phyloP scores from a whole-genome alignment of 2,888 invertebrate species.

The Endotricha flammealis region DNA sequence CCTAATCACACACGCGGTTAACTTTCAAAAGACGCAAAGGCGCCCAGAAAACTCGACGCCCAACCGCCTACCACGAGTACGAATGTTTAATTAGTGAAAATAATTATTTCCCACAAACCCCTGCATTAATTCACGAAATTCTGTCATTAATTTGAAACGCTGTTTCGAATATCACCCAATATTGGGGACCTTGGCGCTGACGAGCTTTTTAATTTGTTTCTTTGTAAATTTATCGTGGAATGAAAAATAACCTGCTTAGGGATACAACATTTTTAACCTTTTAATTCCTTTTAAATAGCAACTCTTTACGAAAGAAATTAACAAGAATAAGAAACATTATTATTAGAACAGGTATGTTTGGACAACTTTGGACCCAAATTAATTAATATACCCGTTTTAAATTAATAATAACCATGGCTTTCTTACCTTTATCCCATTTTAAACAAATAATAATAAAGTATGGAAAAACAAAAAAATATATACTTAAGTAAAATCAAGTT shows the following conservation, averaged over 20 bases:
- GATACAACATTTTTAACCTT: no score
- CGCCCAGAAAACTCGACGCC: slow-evolving; percentile 41
- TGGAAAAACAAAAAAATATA: no score
- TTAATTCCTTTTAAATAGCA: no score
- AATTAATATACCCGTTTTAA: no score
- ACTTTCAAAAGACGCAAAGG: slow-evolving; percentile 45
- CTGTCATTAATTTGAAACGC: slow-evolving; percentile 25
- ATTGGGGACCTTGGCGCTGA: neutral
- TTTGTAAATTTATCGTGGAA: neutral
- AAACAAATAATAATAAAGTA: no score
- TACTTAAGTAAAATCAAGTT: no score
- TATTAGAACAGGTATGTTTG: no score
- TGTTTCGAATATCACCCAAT: slow-evolving; percentile 2
- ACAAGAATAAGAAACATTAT: no score
- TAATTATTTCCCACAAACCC: slow-evolving; percentile 36
- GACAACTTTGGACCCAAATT: no score
- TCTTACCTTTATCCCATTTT: no score
- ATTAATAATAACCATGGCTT: no score
- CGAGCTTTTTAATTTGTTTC: neutral
- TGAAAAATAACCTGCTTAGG: neutral
- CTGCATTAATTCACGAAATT: slow-evolving; percentile 28
- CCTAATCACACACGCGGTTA: slow-evolving; percentile 63
- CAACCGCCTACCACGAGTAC: slow-evolving; percentile 31
- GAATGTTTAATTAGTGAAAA: slow-evolving; percentile 54
- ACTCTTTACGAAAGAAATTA: no score